Evolutionary conservation across 2,888 invertebrate genomes (phyloP).

Genomic region (Rhagium mordax): DNA sequence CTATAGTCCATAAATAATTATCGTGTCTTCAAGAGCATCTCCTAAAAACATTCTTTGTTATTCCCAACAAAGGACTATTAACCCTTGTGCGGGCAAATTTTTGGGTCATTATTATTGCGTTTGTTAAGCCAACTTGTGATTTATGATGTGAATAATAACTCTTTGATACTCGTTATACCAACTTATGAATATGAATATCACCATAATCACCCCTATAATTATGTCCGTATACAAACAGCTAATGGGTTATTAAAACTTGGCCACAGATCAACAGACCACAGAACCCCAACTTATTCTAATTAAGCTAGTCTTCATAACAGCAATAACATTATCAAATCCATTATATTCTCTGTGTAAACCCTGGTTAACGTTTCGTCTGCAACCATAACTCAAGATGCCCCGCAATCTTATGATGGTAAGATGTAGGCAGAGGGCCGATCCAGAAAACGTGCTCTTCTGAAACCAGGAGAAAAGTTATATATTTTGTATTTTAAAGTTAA

Average conservation of each 20-base stretch:
- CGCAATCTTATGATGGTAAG: background rate
- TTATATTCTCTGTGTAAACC: slow-evolving; percentile 25
- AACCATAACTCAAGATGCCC: slow-evolving; percentile 24
- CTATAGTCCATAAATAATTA: background rate
- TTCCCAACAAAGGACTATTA: background rate
- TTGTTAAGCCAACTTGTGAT: slow-evolving; percentile 18
- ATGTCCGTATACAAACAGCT: slow-evolving; percentile 33
- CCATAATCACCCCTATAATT: slow-evolving; percentile 35
- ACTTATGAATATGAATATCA: slow-evolving; percentile 35
- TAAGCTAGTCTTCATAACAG: slow-evolving; percentile 30
- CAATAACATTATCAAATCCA: slow-evolving; percentile 32
- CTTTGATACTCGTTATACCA: slow-evolving; percentile 23
- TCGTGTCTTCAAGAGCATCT: background rate
- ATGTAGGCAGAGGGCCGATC: slow-evolving; percentile 12
- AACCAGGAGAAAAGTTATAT: too few relatives aligned
- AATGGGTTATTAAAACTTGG: slow-evolving; percentile 37
- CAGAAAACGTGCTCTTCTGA: background rate
- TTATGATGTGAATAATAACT: slow-evolving; percentile 33
- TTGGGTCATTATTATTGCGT: background rate
- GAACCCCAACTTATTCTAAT: slow-evolving; percentile 35
- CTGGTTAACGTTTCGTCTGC: slow-evolving; percentile 15
- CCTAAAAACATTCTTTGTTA: background rate
- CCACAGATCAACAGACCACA: slow-evolving; percentile 36
- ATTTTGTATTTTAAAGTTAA: too few relatives aligned
- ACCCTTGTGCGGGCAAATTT: background rate